Percentiles rank a stretch among this genome's conserved stretches.
These are phyloP conservation scores for Valencia hispanica DNA, from an alignment of 2,797 vertebrate genomes.

Conservation along the genomic window DNA sequence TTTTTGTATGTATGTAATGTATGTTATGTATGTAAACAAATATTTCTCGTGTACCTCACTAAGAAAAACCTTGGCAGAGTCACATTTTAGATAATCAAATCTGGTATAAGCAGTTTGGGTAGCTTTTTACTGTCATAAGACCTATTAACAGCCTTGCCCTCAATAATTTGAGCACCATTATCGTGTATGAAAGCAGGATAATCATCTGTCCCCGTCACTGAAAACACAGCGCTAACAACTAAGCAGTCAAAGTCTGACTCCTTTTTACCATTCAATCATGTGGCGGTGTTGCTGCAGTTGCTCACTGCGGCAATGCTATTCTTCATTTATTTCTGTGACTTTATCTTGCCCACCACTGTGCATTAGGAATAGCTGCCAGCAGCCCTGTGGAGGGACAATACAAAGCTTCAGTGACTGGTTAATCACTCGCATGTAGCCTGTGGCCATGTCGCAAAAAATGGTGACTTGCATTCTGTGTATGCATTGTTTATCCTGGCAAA, in stretches of 20 bases:
- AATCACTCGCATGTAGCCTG: constrained; percentile 48
- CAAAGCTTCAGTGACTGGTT: constrained; percentile 38
- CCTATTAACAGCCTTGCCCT: constrained; percentile 41
- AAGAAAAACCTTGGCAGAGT: background rate
- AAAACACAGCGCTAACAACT: constrained; percentile 56
- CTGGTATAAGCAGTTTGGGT: constrained; percentile 13
- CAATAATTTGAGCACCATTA: constrained; percentile 49
- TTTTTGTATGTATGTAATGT: background rate
- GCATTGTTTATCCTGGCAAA: constrained; percentile 57
- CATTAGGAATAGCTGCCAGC: constrained; percentile 30
- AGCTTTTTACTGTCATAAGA: constrained; percentile 45
- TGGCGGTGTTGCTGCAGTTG: constrained; percentile 52
- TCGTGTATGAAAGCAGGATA: constrained; percentile 40
- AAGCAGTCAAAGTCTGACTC: constrained; percentile 53
- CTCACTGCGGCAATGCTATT: constrained; percentile 47
- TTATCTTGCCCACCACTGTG: constrained; percentile 48
- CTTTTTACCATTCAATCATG: constrained; percentile 54
- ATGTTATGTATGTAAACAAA: too few relatives aligned
- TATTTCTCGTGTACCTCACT: background rate
- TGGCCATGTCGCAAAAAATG: constrained; percentile 45
- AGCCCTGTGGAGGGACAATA: constrained; percentile 33
- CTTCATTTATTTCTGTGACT: constrained; percentile 35
- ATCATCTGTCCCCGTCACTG: constrained; percentile 57
- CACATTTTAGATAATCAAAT: background rate
- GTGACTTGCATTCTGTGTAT: constrained; percentile 48